Base-by-base conservation (phyloP, 2,888 invertebrate species). In the Pantelozetes paolii region DNA sequence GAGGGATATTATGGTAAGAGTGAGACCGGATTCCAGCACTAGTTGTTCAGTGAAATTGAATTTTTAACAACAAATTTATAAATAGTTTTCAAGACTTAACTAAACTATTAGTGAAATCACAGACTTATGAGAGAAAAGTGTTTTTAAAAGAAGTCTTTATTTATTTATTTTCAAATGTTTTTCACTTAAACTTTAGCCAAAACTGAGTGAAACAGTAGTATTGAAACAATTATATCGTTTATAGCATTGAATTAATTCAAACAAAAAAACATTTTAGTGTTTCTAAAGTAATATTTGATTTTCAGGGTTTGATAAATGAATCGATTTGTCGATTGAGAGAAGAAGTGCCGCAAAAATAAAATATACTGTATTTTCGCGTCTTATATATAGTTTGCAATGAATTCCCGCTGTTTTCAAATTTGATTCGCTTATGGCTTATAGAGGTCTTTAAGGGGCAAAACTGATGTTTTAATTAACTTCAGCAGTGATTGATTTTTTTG, bases 391-490 rank as follows among this genome's bases (percentile, higher is more conserved):
- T n/a, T n/a, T 54, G 32, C 13, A 2, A n/a, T 23, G 23, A 67
- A 42, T 67, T 67, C 67, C 36, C 67, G 67, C 67, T 67, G 67
- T 67, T 67, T 67, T 67, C 36, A 67, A 67, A 42, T 67, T 42
- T 67, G 67, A 67, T 67, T 67, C 67, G 42, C 42, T 42, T 36
- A 67, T 67, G 36, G 36, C 36, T 36, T 36, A 36, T 36, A 36
- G 36, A 42, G 36, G 42, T 42, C 42, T 67, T 67, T 67, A 40
- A 20, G 42, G 40, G 28, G 28, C 67, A 64, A 57, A 59, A 67
- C 67, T 67, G 67, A 67, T 67, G 67, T 67, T 67, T 67, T 67
- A 67, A 67, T 67, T 67, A 67, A 67, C 42, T 42, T 67, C 67
- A 67, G 11, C 26, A 40, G 67, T 67, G 40, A 67, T 67, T 67